A percentile compares a stretch with the other conserved stretches of the same genome.
phyloP scores from a whole-genome alignment of 2,113 vertebrate species.

The Desmodus rotundus region DNA sequence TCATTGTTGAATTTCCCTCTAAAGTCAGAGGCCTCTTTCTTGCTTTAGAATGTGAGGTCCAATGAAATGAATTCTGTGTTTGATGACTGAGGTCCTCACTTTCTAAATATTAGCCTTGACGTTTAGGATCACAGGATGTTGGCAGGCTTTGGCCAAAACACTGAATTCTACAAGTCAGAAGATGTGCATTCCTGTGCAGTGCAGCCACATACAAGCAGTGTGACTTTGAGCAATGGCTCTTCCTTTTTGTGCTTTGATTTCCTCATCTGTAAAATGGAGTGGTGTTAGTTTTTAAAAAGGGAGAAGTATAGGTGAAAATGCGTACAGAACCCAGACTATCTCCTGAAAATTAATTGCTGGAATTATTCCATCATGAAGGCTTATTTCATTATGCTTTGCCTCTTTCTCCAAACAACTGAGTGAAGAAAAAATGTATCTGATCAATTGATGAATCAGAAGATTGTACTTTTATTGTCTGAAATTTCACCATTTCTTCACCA shows the following conservation, averaged over 20 bases:
- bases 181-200: not conserved
- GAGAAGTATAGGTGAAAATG: constrained; percentile 2
- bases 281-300: constrained; percentile 32
- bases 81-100: not conserved
- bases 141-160: not conserved
- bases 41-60: not conserved
- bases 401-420: constrained; percentile 29
- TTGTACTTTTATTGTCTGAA: constrained; percentile 17
- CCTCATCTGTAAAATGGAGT: constrained; percentile 10
- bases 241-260: constrained; percentile 1
- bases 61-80: constrained; percentile 31
- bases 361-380: not conserved
- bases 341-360: constrained; percentile 12
- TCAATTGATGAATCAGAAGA: not conserved
- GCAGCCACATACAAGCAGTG: not conserved
- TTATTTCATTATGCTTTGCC: constrained; percentile 24
- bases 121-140: not conserved
- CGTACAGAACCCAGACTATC: not conserved
- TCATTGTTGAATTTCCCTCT: constrained; percentile 40
- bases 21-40: constrained; percentile 4
- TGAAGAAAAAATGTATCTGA: constrained; percentile 13
- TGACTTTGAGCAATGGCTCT: constrained; percentile 10
- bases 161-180: not conserved
- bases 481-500: constrained; percentile 12
- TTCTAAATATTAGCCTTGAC: constrained; percentile 30